Evolutionary conservation across 2,888 invertebrate genomes (phyloP).

Genomic region (Sarcophaga rosellei): DNA sequence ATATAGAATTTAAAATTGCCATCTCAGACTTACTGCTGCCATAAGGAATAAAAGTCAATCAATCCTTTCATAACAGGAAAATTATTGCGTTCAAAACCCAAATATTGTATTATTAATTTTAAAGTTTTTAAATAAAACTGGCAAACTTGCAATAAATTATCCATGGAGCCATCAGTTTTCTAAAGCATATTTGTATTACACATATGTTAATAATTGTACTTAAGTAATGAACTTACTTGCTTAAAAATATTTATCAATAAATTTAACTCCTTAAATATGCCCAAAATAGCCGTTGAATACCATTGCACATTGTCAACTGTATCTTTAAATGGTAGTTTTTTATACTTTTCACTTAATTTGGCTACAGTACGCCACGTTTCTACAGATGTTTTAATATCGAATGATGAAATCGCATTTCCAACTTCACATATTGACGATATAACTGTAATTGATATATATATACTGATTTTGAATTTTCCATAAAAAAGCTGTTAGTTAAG

Average conservation of each 20-base stretch:
- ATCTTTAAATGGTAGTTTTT: not conserved
- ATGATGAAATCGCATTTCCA: constrained; percentile 30
- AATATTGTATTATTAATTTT: constrained; percentile 35
- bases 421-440: constrained; percentile 53
- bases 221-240: not conserved
- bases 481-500: not conserved
- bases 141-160: constrained; percentile 44
- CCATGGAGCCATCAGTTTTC: not conserved
- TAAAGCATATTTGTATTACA: too few relatives aligned
- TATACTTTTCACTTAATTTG: constrained; percentile 42
- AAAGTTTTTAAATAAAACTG: constrained; percentile 59
- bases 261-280: constrained; percentile 50
- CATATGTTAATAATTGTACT: too few relatives aligned
- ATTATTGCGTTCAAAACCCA: not conserved
- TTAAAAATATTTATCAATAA: constrained; percentile 17
- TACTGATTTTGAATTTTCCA: not conserved
- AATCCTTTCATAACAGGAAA: constrained; percentile 38
- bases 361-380: constrained; percentile 53
- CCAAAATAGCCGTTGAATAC: constrained; percentile 42
- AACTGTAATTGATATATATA: constrained; percentile 17
- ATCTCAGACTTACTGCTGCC: constrained; percentile 47
- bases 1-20: not conserved
- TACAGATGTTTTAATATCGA: constrained; percentile 48
- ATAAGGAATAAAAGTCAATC: constrained; percentile 45
- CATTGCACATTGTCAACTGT: not conserved